phyloP scores from a whole-genome alignment of 2,113 vertebrate species.

The Aegithalos caudatus region DNA sequence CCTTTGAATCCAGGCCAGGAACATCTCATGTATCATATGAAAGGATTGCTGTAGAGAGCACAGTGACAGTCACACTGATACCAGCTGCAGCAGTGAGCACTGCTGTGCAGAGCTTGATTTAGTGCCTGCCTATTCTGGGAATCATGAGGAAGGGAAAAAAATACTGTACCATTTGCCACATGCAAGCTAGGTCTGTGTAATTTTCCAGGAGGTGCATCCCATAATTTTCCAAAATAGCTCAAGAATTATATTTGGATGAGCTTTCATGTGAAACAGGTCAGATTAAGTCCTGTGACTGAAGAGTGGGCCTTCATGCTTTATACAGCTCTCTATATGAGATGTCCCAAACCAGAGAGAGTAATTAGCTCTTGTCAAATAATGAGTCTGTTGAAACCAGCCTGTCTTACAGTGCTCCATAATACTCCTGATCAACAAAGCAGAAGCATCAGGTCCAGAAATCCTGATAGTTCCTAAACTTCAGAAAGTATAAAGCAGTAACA shows the following conservation, averaged over 20 bases:
- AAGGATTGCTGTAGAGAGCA: background rate
- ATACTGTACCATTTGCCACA: background rate
- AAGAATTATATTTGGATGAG: background rate
- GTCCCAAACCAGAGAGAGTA: background rate
- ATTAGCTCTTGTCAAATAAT: background rate
- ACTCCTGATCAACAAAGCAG: background rate
- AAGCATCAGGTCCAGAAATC: background rate
- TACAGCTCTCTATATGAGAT: background rate
- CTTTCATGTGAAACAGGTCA: background rate
- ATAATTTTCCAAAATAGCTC: background rate
- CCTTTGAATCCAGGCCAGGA: conserved; percentile 42
- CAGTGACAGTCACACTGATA: background rate
- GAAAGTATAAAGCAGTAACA: background rate
- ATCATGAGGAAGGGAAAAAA: background rate
- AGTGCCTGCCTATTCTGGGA: background rate
- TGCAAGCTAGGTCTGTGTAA: background rate
- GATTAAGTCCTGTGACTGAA: background rate
- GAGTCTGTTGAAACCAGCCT: background rate
- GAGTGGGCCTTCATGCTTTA: background rate
- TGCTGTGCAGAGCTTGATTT: background rate
- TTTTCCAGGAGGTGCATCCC: background rate
- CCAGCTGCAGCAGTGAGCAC: background rate
- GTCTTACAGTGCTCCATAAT: background rate
- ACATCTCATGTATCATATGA: background rate
- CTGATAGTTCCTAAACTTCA: background rate